A percentile compares a stretch with the other conserved stretches of the same genome.
phyloP scores from a whole-genome alignment of 1,140 invertebrate species.

The Drosophila orosa region DNA sequence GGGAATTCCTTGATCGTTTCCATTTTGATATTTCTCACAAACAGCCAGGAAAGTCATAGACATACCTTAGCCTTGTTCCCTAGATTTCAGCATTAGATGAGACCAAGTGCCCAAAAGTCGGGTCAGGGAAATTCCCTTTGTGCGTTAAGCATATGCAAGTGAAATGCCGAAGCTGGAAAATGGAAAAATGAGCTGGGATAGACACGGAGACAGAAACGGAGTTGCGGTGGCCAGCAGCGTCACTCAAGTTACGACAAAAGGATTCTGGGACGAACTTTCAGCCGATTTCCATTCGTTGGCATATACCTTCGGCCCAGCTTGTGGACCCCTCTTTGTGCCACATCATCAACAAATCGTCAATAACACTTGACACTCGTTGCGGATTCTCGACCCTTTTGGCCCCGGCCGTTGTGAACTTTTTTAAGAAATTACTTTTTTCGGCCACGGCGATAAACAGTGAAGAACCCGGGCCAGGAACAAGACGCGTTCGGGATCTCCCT shows the following conservation, averaged over 20 bases:
- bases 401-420: constrained; percentile 54
- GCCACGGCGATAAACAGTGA: constrained; percentile 58
- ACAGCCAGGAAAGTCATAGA: constrained; percentile 31
- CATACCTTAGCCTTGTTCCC: constrained; percentile 39
- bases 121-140: constrained; percentile 35
- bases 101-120: constrained; percentile 20
- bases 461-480: constrained; percentile 15
- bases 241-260: constrained; percentile 54
- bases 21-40: background rate
- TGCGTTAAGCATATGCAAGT: constrained; percentile 38
- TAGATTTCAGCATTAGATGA: constrained; percentile 15
- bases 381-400: constrained; percentile 49
- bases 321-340: constrained; percentile 56
- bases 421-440: constrained; percentile 75
- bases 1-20: background rate
- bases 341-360: constrained; percentile 82
- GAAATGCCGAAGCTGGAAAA: constrained; percentile 32
- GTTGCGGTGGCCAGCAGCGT: constrained; percentile 11
- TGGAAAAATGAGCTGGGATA: constrained; percentile 25
- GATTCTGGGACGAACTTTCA: constrained; percentile 39
- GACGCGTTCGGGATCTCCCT: constrained; percentile 16
- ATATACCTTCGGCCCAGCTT: constrained; percentile 9
- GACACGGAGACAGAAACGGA: constrained; percentile 3
- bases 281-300: constrained; percentile 33
- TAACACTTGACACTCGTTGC: constrained; percentile 76